Conservation (phyloP, 2,113 vertebrate species). For the Archilochus colubris region DNA sequence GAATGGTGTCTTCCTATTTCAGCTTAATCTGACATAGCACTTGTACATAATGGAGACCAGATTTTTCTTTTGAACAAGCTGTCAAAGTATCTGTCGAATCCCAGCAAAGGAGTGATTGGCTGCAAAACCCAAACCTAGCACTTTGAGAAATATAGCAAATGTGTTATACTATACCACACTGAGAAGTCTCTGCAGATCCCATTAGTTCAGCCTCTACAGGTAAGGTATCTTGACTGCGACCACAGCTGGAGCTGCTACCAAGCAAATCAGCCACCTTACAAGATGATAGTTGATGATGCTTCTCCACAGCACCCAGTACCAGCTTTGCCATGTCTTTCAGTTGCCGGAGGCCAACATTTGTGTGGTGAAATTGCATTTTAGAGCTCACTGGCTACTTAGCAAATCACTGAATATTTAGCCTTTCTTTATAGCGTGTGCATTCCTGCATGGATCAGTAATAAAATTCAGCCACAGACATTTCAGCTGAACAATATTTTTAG, state of each 20-base stretch:
- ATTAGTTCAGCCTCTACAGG: neutral
- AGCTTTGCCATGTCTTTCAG: neutral
- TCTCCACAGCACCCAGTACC: fast-evolving
- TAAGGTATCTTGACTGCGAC: neutral
- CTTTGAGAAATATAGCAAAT: neutral
- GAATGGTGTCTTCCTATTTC: conserved; percentile 32
- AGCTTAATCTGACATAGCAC: neutral
- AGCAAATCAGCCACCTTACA: neutral
- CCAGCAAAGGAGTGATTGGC: neutral
- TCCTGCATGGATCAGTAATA: neutral
- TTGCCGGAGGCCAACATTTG: neutral
- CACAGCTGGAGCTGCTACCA: neutral
- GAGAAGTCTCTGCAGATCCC: neutral
- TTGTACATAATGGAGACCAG: neutral
- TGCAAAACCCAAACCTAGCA: neutral
- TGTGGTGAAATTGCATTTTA: neutral
- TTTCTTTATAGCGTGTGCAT: neutral
- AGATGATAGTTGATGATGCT: neutral
- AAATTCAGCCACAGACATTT: neutral
- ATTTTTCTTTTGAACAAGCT: neutral
- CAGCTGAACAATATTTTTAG: neutral
- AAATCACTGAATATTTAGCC: neutral
- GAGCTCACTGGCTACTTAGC: neutral
- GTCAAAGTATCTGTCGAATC: neutral
- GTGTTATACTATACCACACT: neutral